Evolutionary conservation across 2,113 vertebrate species (phyloP), one percentile per base, ranked within the genome.

Genomic region (Hyaena hyaena): DNA sequence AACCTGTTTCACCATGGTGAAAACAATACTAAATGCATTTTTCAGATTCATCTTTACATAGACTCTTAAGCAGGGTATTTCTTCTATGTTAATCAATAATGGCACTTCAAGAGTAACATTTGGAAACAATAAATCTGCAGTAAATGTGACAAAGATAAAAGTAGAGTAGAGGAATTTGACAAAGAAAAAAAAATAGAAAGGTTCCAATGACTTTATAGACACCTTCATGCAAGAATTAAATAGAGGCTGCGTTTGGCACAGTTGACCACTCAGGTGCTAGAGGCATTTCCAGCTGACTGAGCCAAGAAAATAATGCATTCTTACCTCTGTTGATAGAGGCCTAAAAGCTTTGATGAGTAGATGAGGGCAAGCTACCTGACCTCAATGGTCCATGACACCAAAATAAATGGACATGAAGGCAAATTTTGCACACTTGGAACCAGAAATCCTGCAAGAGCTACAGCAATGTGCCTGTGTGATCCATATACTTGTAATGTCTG

Each of bases 141-240:
- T 39, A 88, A 88, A 83, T 82, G 26, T 1, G 39, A 87, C 24
- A 55, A 63, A 96, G 39, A 69, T 74, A 39, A 73, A 97, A 93
- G 61, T 21, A 88, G 7, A 82, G 10, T 24, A 28, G 35, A 28
- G 35, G 28, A 39, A 88, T 21, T 28, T 74, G 26, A 11, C 84
- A 93, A 82, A 21, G 71, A 71, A 79, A 61, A 84, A 83, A 26
- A 43, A 50, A 33, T 0, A 16, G 68, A 69, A 53, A 74, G 35
- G 66, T 16, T 19, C 45, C 21, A 65, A 4, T 53, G 24, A 68
- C 66, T 81, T 87, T 76, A 24, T 3, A 43, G 66, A 66, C 19
- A 80, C 24, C 31, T 69, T 95, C 5, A 31, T 5, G 7, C 1
- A 74, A 58, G 24, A 83, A 74, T 45, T 71, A 43, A 24, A 24